Evolutionary conservation across 92 coral and sea anemone species (phyloP), one percentile per base, ranked within the genome.

Genomic region (Isaurus tuberculatus): DNA sequence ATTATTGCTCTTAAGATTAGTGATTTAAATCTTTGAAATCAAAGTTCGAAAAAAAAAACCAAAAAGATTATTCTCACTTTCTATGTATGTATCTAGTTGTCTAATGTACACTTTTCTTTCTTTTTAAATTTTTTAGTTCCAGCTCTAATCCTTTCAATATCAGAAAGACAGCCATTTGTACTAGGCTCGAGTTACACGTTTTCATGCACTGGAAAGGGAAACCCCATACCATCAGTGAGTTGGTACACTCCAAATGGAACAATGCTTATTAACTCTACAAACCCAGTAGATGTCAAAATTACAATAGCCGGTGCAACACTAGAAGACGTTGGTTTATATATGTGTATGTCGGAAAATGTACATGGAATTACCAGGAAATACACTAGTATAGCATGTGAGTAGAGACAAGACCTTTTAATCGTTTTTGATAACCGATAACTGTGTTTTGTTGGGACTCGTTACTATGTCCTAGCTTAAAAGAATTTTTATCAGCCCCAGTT

Each of bases 191-290:
- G 85, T 26, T 78, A 74, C 7, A 88, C 91, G 30, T 73, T 88
- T 5, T 48, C 91, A 7, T 88, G 91, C 36, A 23, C 27, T 8
- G 91, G 69, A 4, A 88, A 83, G 72, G 91, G 88, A 4, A 67
- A 83, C 80, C 91, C 91, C 9, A 8, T 58, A 2, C 91, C 91
- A 0, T 72, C 75, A 20, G 91, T 88, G 70, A 66, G 79, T 8
- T 88, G 91, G 91, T 5, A 48, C 0, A 68, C 91, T 8, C 91
- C 91, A 1, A 73, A 88, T 66, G 88, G 88, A 65, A 83, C 84
- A 15, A 20, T 88, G 16, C 48, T 88, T 66, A 79, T 75, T 36
- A 88, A 88, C 73, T 16, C 49, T 3, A 74, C 91, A 49, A 88
- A 79, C 66, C 49, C 46, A 34, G 23, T 27, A 27, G 60, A 68